phyloP scores from a whole-genome alignment of 2,888 invertebrate species.

The Erebia palarica region DNA sequence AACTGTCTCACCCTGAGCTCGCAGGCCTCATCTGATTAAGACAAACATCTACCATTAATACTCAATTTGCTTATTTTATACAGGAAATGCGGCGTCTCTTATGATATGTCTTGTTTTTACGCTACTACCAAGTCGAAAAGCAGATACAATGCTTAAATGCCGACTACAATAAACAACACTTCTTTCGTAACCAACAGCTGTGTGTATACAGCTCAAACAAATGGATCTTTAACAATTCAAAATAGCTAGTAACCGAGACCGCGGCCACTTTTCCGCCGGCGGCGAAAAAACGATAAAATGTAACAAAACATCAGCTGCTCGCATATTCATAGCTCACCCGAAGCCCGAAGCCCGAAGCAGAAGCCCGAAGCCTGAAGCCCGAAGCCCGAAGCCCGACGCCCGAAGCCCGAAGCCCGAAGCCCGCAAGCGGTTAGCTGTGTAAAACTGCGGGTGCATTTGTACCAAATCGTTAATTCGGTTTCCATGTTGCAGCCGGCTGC shows the following conservation, averaged over 20 bases:
- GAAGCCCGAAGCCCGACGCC: neutral
- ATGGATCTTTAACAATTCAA: neutral
- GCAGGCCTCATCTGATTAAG: too few relatives aligned
- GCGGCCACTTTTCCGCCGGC: neutral
- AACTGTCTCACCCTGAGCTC: too few relatives aligned
- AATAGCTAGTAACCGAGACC: neutral
- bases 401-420: neutral
- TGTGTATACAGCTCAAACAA: neutral
- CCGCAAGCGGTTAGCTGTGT: neutral
- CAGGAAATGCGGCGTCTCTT: too few relatives aligned
- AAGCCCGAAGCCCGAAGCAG: too few relatives aligned
- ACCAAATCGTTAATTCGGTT: conserved; percentile 21
- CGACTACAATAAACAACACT: too few relatives aligned
- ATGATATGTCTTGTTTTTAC: too few relatives aligned
- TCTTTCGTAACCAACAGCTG: too few relatives aligned
- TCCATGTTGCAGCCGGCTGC: conserved; percentile 19
- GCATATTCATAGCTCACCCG: neutral
- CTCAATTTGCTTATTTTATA: too few relatives aligned
- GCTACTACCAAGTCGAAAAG: too few relatives aligned
- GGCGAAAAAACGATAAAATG: neutral
- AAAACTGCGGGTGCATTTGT: conserved; percentile 13
- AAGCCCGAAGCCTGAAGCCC: too few relatives aligned
- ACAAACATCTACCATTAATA: too few relatives aligned
- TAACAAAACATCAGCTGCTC: conserved; percentile 1
- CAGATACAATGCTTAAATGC: too few relatives aligned